Conservation (phyloP, 2,888 invertebrate genomes). For the Epinotia ramella region DNA sequence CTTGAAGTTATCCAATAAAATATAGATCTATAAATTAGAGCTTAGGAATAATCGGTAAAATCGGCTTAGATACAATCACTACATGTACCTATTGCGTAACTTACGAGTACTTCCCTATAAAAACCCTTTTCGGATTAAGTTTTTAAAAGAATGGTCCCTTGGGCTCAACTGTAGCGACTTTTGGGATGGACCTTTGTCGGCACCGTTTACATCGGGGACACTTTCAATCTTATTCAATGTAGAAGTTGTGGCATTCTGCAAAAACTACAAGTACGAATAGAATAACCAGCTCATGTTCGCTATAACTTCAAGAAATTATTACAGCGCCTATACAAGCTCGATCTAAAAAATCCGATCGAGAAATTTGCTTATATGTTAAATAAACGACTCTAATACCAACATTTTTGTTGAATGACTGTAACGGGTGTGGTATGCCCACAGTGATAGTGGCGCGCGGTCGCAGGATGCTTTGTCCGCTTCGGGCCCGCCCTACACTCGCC, state of each 20-base stretch:
- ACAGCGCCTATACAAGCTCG: neutral
- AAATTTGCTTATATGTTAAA: neutral
- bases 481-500: constrained; percentile 35
- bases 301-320: neutral
- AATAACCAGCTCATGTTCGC: neutral
- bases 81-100: neutral
- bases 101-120: neutral
- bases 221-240: neutral
- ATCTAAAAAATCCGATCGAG: neutral
- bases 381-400: neutral
- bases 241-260: neutral
- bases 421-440: constrained; percentile 31
- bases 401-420: constrained; percentile 12
- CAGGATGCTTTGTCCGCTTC: constrained; percentile 31
- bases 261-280: too few relatives aligned
- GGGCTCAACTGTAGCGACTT: too few relatives aligned
- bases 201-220: too few relatives aligned
- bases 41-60: neutral
- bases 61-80: neutral
- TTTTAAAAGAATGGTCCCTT: too few relatives aligned
- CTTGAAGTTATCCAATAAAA: constrained; percentile 1
- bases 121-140: too few relatives aligned
- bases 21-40: neutral
- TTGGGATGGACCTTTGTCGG: too few relatives aligned
- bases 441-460: constrained; percentile 11